A percentile compares a stretch with the other conserved stretches of the same genome.
phyloP scores from a whole-genome alignment of 2,113 vertebrate species.

The Sapajus apella region DNA sequence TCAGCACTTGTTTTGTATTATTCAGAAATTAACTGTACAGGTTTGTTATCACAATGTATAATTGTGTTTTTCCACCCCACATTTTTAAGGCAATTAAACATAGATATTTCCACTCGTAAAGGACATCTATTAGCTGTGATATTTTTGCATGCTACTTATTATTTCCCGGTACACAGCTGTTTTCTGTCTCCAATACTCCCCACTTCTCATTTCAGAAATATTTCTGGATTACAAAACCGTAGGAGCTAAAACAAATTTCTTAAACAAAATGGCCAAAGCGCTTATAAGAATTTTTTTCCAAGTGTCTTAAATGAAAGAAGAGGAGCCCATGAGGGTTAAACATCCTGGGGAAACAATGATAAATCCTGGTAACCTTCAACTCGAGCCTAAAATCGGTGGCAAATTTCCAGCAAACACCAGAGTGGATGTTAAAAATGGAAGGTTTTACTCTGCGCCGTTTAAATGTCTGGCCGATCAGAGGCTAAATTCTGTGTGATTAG shows the following conservation, averaged over 20 bases:
- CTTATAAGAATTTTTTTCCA: slow-evolving; percentile 39
- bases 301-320: slow-evolving; percentile 67
- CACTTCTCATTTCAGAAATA: slow-evolving; percentile 47
- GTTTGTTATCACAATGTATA: slow-evolving; percentile 83
- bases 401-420: slow-evolving; percentile 72
- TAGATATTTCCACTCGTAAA: slow-evolving; percentile 84
- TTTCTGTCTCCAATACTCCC: background rate
- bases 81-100: slow-evolving; percentile 86
- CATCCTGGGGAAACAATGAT: slow-evolving; percentile 69
- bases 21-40: slow-evolving; percentile 85
- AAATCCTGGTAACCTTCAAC: slow-evolving; percentile 77
- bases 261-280: slow-evolving; percentile 59
- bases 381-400: slow-evolving; percentile 71
- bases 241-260: slow-evolving; percentile 53
- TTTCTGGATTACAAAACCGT: slow-evolving; percentile 54
- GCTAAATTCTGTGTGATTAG: slow-evolving; percentile 59
- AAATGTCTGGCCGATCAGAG: slow-evolving; percentile 42
- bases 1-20: slow-evolving; percentile 84
- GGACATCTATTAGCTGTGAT: slow-evolving; percentile 82
- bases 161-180: slow-evolving; percentile 78
- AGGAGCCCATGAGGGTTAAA: slow-evolving; percentile 51
- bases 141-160: slow-evolving; percentile 81
- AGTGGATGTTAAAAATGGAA: slow-evolving; percentile 55
- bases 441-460: slow-evolving; percentile 43
- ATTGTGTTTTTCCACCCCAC: slow-evolving; percentile 83